These are phyloP conservation scores for Calyptomena viridis DNA, from an alignment of 2,113 vertebrate species.

Conservation along the genomic window DNA sequence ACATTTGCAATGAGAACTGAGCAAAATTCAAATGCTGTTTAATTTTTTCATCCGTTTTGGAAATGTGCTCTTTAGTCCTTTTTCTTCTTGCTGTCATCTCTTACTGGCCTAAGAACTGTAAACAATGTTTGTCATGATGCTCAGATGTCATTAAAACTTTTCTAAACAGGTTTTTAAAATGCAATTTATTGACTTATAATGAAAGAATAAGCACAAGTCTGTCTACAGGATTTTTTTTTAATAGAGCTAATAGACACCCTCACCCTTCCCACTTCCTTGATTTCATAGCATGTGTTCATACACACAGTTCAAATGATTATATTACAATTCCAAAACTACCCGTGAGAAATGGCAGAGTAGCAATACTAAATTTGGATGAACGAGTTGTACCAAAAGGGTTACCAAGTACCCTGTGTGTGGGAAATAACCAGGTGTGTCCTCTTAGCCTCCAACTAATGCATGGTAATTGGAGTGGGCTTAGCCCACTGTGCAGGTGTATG, in stretches of 20 bases:
- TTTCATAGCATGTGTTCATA: background rate
- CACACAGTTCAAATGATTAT: background rate
- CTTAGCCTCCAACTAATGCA: background rate
- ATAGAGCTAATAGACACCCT: background rate
- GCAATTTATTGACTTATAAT: background rate
- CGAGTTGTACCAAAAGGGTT: background rate
- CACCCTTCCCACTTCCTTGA: background rate
- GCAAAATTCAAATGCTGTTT: background rate
- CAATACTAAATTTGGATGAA: background rate
- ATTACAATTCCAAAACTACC: background rate
- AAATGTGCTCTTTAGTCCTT: background rate
- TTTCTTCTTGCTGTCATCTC: background rate
- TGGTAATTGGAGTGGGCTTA: background rate
- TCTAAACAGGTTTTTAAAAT: background rate
- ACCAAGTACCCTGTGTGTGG: background rate
- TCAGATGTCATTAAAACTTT: background rate
- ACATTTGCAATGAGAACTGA: background rate
- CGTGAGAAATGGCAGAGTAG: background rate
- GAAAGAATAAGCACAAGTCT: background rate
- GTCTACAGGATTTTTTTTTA: background rate
- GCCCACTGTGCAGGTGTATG: background rate
- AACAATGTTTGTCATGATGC: background rate
- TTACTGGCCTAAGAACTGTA: background rate
- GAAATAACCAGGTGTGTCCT: background rate
- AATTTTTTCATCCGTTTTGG: background rate